These are phyloP conservation scores for Agriotes lineatus DNA, from an alignment of 2,888 invertebrate species.

Conservation along the genomic window DNA sequence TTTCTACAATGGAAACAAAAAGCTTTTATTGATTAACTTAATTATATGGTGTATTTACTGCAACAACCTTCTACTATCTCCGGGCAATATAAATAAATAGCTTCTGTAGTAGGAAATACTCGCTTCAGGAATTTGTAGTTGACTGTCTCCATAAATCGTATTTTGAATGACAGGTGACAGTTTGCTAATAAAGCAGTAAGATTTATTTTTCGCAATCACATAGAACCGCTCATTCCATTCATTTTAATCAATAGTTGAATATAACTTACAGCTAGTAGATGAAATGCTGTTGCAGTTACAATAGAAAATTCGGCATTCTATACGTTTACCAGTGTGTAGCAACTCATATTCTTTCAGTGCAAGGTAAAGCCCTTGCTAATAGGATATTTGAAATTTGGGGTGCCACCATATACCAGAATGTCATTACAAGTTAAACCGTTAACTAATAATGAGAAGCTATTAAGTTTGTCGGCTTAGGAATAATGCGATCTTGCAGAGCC, in stretches of 20 bases:
- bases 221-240: conserved; percentile 11
- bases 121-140: neutral
- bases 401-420: conserved; percentile 15
- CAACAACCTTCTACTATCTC: neutral
- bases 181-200: conserved; percentile 23
- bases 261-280: neutral
- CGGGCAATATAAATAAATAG: conserved; percentile 2
- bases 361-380: neutral
- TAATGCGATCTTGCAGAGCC: conserved; percentile 23
- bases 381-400: neutral
- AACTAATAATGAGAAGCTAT: conserved; percentile 32
- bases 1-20: no score
- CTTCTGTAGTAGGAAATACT: neutral
- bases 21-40: neutral
- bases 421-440: conserved; percentile 31
- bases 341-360: neutral
- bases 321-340: neutral
- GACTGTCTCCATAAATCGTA: conserved; percentile 14
- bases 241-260: conserved; percentile 3
- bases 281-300: neutral
- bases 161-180: conserved; percentile 21
- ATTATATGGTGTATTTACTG: neutral
- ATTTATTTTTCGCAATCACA: conserved; percentile 19
- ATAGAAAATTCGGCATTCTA: no score
- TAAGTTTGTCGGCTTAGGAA: conserved; percentile 24